Conservation (phyloP, 2,797 vertebrate species). For the Bradypodion ventrale region DNA sequence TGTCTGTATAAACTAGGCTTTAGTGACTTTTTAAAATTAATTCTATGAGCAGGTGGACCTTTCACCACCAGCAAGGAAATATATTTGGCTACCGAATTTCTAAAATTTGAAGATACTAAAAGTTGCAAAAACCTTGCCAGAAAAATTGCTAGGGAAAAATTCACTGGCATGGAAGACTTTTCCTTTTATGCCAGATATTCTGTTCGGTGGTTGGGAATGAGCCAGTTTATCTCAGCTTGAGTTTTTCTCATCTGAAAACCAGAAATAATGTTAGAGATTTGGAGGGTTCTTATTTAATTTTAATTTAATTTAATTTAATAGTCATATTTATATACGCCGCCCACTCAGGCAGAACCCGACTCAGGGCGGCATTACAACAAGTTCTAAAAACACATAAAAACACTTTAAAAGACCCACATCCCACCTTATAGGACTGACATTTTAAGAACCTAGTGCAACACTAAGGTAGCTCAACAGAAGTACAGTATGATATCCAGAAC, state of each 20-base stretch:
- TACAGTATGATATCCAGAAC: too few relatives aligned
- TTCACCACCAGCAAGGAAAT: not conserved
- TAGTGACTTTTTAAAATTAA: not conserved
- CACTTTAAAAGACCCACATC: too few relatives aligned
- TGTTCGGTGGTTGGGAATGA: not conserved
- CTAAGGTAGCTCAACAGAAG: too few relatives aligned
- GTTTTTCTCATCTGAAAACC: not conserved
- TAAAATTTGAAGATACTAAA: not conserved
- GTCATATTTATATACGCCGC: too few relatives aligned
- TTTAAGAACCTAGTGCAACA: too few relatives aligned
- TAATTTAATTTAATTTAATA: too few relatives aligned
- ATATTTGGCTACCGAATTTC: not conserved
- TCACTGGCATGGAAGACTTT: not conserved
- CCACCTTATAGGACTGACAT: not conserved
- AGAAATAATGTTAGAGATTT: not conserved
- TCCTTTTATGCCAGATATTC: not conserved
- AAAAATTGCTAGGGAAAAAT: not conserved
- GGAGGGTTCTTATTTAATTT: too few relatives aligned
- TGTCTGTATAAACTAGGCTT: not conserved
- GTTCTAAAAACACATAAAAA: too few relatives aligned
- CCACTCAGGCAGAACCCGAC: too few relatives aligned
- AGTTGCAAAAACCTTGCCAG: not conserved
- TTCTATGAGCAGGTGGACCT: not conserved
- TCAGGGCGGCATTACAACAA: too few relatives aligned
- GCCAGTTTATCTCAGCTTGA: not conserved